These are phyloP conservation scores for Andrena hattorfiana DNA, from an alignment of 2,888 invertebrate genomes.

Conservation along the genomic window DNA sequence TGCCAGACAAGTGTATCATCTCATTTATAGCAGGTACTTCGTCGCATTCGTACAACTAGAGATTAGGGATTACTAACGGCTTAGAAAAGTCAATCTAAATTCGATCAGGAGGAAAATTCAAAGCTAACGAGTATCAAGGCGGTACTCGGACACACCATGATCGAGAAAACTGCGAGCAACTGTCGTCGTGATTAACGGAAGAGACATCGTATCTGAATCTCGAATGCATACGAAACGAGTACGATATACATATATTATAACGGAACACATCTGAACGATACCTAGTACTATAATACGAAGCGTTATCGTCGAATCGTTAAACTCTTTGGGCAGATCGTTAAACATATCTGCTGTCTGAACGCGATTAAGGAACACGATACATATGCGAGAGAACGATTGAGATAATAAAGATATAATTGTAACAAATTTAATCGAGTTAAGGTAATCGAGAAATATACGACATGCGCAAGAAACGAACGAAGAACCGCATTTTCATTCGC, in stretches of 20 bases:
- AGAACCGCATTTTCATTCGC: slow-evolving; percentile 47
- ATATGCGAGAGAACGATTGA: slow-evolving; percentile 74
- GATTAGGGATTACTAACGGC: not conserved
- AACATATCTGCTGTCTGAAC: slow-evolving; percentile 65
- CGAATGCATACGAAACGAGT: slow-evolving; percentile 54
- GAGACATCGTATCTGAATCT: slow-evolving; percentile 53
- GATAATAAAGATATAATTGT: slow-evolving; percentile 80
- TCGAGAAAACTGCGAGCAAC: slow-evolving; percentile 67
- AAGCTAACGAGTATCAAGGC: slow-evolving; percentile 1
- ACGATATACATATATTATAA: slow-evolving; percentile 47
- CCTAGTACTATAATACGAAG: slow-evolving; percentile 63
- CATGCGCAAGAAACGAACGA: slow-evolving; percentile 79
- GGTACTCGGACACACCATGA: slow-evolving; percentile 41
- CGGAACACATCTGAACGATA: slow-evolving; percentile 61
- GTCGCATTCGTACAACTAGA: slow-evolving; percentile 54
- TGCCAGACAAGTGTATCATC: slow-evolving; percentile 51
- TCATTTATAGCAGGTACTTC: slow-evolving; percentile 54
- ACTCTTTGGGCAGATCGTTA: slow-evolving; percentile 63
- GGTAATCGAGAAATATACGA: slow-evolving; percentile 83
- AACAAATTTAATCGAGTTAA: slow-evolving; percentile 80
- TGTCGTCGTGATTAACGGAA: slow-evolving; percentile 63
- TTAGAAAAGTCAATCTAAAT: not conserved
- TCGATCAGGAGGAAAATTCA: slow-evolving; percentile 20
- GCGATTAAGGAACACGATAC: slow-evolving; percentile 69
- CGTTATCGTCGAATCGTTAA: slow-evolving; percentile 62